Conservation (phyloP, 2,113 vertebrate genomes). For the Scopus umbretta region DNA sequence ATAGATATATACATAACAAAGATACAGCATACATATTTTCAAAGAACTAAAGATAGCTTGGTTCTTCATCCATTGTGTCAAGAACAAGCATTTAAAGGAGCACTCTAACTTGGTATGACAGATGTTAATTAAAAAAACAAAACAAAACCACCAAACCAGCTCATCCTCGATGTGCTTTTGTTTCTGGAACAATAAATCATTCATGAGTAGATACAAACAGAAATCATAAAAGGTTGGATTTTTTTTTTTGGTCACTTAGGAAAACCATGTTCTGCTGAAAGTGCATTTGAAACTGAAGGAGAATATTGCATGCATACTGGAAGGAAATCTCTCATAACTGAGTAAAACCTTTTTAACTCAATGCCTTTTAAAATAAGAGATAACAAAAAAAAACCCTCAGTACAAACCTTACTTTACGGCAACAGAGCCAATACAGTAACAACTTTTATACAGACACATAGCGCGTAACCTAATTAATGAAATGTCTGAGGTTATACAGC, state of each 20-base stretch:
- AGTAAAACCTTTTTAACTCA: not conserved
- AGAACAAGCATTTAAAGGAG: not conserved
- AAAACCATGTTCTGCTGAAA: not conserved
- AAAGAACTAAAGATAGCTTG: not conserved
- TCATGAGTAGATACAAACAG: not conserved
- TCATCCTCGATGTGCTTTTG: not conserved
- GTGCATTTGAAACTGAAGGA: not conserved
- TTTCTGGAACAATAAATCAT: constrained; percentile 26
- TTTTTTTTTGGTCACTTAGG: not conserved
- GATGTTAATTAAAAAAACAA: constrained; percentile 15
- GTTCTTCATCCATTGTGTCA: not conserved
- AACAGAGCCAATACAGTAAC: not conserved
- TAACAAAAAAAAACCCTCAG: not conserved
- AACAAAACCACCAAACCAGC: not conserved
- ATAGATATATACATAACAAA: not conserved
- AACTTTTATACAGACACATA: not conserved
- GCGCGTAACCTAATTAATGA: not conserved
- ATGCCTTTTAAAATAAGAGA: not conserved
- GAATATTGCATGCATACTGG: not conserved
- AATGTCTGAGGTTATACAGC: constrained; percentile 12
- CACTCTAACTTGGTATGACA: not conserved
- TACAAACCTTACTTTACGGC: not conserved
- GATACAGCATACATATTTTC: not conserved
- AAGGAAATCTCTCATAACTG: not conserved
- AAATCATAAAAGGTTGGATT: not conserved